phyloP scores from a whole-genome alignment of 2,113 vertebrate genomes.

The Eupsittula cactorum region DNA sequence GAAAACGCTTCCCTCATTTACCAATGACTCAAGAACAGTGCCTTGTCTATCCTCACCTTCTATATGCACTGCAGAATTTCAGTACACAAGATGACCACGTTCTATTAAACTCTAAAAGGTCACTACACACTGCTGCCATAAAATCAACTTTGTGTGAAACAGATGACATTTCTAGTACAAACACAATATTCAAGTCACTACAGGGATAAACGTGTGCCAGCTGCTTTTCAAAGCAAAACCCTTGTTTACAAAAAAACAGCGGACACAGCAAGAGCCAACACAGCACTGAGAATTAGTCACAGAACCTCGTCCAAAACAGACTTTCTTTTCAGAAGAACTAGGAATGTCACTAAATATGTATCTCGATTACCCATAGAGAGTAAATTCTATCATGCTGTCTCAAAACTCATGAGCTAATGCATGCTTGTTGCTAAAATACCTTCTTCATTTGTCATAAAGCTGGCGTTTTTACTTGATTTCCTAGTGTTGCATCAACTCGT shows the following conservation, averaged over 20 bases:
- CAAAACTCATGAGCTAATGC: background rate
- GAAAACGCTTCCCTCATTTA: background rate
- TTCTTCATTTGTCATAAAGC: background rate
- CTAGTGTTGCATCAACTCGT: background rate
- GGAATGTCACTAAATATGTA: background rate
- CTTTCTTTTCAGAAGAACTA: background rate
- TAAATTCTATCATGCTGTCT: background rate
- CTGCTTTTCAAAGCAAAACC: slow-evolving; percentile 55
- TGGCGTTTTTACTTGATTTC: background rate
- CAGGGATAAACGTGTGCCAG: background rate
- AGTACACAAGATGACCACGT: background rate
- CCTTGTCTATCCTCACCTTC: background rate
- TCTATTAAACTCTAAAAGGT: slow-evolving; percentile 30
- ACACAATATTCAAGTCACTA: slow-evolving; percentile 27
- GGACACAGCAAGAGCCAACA: background rate
- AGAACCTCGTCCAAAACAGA: background rate
- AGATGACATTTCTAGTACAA: slow-evolving; percentile 47
- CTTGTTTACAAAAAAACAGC: background rate
- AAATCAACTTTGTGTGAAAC: slow-evolving; percentile 49
- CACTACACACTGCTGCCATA: background rate
- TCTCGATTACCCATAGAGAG: background rate
- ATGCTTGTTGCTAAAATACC: background rate
- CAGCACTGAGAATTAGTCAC: background rate
- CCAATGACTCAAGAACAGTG: background rate
- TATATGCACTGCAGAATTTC: background rate